Evolutionary conservation across 2,888 invertebrate genomes (phyloP).

Genomic region (Mesorhabditis spiculigera): DNA sequence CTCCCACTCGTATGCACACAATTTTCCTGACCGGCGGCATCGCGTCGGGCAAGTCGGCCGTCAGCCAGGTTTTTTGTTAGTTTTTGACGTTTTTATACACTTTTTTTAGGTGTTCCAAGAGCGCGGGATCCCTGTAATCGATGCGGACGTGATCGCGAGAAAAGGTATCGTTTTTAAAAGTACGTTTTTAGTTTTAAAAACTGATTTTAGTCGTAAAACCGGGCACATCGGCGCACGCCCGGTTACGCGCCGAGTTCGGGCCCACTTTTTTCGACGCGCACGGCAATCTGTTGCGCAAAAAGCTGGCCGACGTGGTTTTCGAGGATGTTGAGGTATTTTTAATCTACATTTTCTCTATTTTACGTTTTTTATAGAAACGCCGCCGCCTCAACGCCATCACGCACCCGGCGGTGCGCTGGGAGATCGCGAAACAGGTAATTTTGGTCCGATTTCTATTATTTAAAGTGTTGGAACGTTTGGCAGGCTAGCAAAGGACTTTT

Average conservation of each 20-base stretch:
- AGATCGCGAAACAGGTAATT: slow-evolving; percentile 33
- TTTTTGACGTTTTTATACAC: no score
- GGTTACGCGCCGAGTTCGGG: slow-evolving; percentile 44
- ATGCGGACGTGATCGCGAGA: slow-evolving; percentile 52
- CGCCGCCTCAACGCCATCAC: slow-evolving; percentile 45
- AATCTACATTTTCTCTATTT: no score
- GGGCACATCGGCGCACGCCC: slow-evolving; percentile 38
- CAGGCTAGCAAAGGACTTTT: no score
- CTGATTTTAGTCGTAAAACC: slow-evolving; percentile 48
- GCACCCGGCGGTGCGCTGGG: slow-evolving; percentile 45
- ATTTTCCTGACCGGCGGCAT: slow-evolving; percentile 54
- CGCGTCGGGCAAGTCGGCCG: slow-evolving; percentile 51
- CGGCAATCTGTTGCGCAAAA: slow-evolving; percentile 39
- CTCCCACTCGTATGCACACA: slow-evolving; percentile 33
- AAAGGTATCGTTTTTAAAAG: slow-evolving; percentile 26
- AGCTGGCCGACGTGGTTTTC: slow-evolving; percentile 46
- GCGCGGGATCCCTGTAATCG: slow-evolving; percentile 44
- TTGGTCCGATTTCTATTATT: no score
- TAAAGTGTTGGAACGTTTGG: no score
- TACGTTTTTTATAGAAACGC: slow-evolving; percentile 30
- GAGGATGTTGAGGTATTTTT: slow-evolving; percentile 33
- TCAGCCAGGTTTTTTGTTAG: slow-evolving; percentile 17
- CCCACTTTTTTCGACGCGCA: slow-evolving; percentile 49
- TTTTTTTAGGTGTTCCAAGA: slow-evolving; percentile 14
- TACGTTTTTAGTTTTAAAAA: no score